Base-by-base conservation (phyloP, 2,888 invertebrate species). In the Phania funesta region DNA sequence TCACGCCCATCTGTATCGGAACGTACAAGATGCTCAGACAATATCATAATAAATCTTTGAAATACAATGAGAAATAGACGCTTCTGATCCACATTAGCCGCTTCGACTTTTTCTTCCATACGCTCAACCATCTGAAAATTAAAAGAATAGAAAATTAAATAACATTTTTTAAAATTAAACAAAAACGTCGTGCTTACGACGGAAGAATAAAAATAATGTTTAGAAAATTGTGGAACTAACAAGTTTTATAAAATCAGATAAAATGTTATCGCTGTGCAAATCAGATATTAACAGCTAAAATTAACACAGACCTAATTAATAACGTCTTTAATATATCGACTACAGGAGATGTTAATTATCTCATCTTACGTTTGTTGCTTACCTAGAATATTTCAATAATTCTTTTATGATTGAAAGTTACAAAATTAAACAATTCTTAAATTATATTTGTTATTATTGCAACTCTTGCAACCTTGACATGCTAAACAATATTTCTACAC, bases 41-140 rank as follows among this genome's bases (percentile, higher is more conserved):
- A 92, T 86, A 98, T 97, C 96, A 99, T 98, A 85, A 99, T 99
- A 92, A 99, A 99, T 80, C 99, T 94, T 93, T 99, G 98, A 92
- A 99, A 99, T 87, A 99, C 97, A 90, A 99, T 98, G 83, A 99
- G 94, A 91, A 99, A 99, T 83, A 99, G 92, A 89, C 98, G 96
- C 92, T 99, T 99, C 92, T 98, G 98, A 92, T 99, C 98, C 84
- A 97, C 97, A 92, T 98, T 98, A 0, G 97, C 98, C 2, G 96
- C 95, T 91, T 99, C 99, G 77, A 98, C 91, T 80, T 96, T 95
- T 90, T 99, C 98, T 90, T 99, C 98, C 97, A 98, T 97, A 74
- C 97, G 94, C 89, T 98, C 98, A 1, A 99, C 96, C 88, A 96
- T 95, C 92, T 98, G 48, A 6, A 50, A 44, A 18, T 65, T 11